Conservation (phyloP, 1,140 invertebrate genomes). For the Diuraphis noxia region DNA sequence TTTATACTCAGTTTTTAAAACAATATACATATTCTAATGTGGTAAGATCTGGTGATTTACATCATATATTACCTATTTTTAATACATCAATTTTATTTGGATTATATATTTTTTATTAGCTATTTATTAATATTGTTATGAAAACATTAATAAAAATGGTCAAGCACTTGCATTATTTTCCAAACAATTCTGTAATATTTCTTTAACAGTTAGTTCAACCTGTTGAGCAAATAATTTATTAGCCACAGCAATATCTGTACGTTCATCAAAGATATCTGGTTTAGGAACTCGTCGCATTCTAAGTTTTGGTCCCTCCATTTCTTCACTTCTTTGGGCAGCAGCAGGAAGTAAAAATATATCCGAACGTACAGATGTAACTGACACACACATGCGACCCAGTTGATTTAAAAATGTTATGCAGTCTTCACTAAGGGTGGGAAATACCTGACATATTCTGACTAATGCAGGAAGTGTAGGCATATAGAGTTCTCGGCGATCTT, state of each 20-base stretch:
- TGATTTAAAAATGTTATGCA: conserved; percentile 82
- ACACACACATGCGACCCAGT: conserved; percentile 81
- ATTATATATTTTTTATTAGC: not conserved
- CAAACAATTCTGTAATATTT: conserved; percentile 46
- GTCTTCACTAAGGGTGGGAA: conserved; percentile 90
- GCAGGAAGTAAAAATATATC: conserved; percentile 45
- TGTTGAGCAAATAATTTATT: conserved; percentile 50
- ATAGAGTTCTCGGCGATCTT: conserved; percentile 69
- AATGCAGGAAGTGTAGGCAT: conserved; percentile 80
- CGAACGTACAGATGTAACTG: conserved; percentile 75
- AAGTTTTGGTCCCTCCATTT: conserved; percentile 35
- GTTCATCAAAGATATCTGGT: conserved; percentile 49
- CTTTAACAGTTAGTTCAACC: conserved; percentile 40
- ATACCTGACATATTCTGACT: conserved; percentile 84
- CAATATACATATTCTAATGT: not conserved
- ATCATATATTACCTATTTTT: not conserved
- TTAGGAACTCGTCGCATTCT: conserved; percentile 39
- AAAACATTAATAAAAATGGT: not conserved
- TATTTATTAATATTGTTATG: not conserved
- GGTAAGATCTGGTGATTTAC: not conserved
- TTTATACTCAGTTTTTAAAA: not conserved
- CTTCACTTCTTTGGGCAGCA: conserved; percentile 14
- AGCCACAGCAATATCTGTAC: conserved; percentile 34
- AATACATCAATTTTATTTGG: not conserved
- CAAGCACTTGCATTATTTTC: conserved; percentile 37